Percentiles rank a stretch among this genome's conserved stretches.
These are phyloP conservation scores for Athalia rosae DNA, from an alignment of 2,888 invertebrate genomes.

Conservation along the genomic window DNA sequence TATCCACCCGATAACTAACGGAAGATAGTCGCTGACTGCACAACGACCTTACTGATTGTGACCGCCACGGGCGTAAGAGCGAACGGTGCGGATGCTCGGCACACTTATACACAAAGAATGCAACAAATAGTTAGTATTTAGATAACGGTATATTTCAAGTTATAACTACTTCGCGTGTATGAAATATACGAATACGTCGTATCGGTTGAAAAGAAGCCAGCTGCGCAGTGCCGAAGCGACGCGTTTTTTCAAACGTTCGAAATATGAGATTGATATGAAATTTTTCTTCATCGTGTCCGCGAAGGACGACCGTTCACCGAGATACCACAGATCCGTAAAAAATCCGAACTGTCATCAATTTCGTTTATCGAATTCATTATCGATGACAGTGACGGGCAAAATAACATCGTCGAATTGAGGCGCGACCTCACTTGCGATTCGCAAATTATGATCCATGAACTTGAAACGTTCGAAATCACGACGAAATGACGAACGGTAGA, in stretches of 20 bases:
- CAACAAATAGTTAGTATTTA: conserved; percentile 27
- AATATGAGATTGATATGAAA: conserved; percentile 4
- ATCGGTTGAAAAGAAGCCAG: neutral
- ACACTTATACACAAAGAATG: conserved; percentile 25
- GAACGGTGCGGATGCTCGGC: conserved; percentile 28
- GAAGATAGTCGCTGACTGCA: conserved; percentile 5
- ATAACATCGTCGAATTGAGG: neutral
- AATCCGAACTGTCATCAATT: neutral
- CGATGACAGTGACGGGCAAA: conserved; percentile 8
- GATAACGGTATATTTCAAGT: conserved; percentile 23
- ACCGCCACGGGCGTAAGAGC: conserved; percentile 4
- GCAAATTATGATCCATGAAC: neutral
- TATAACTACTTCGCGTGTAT: neutral
- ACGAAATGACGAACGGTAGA: neutral
- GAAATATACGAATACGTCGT: neutral
- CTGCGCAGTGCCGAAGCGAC: neutral
- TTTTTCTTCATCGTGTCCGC: neutral
- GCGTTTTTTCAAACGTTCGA: neutral
- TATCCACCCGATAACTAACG: conserved; percentile 19
- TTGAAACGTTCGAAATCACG: neutral
- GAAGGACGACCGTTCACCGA: neutral
- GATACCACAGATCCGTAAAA: too few relatives aligned
- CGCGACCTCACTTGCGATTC: neutral
- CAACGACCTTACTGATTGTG: neutral
- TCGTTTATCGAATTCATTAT: conserved; percentile 12